phyloP scores from a whole-genome alignment of 1,140 invertebrate species.

The Ceratina australensis region DNA sequence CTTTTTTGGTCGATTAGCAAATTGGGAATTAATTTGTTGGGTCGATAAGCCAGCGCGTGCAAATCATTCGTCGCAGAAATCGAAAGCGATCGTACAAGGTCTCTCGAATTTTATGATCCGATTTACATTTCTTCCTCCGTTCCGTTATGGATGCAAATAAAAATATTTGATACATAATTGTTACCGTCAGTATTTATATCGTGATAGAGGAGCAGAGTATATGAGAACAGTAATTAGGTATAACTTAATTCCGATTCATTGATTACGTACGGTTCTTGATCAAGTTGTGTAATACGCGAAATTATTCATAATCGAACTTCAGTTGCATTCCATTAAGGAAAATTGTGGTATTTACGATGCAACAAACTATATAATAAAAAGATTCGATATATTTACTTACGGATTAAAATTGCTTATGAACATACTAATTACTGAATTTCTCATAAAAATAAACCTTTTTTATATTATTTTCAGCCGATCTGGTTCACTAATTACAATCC shows the following conservation, averaged over 20 bases:
- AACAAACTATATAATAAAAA: not conserved
- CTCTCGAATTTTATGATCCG: not conserved
- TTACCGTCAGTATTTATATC: too few species aligned
- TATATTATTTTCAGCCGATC: not conserved
- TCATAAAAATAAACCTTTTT: not conserved
- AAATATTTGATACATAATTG: not conserved
- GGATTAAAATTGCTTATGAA: not conserved
- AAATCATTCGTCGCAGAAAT: constrained; percentile 11
- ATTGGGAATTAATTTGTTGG: constrained; percentile 33
- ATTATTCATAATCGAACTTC: not conserved
- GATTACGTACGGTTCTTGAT: not conserved
- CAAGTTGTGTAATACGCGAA: not conserved
- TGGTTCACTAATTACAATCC: not conserved
- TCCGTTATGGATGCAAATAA: not conserved
- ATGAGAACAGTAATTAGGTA: not conserved
- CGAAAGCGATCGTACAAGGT: not conserved
- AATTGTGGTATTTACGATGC: too few species aligned
- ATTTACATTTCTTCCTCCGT: not conserved
- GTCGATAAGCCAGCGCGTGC: constrained; percentile 8
- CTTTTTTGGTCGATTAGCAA: constrained; percentile 24
- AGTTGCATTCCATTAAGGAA: not conserved
- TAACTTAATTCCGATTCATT: not conserved
- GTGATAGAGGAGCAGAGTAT: not conserved
- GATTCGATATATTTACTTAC: not conserved
- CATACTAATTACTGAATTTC: not conserved